Evolutionary conservation across 2,797 vertebrate species (phyloP), one percentile per base, ranked within the genome.

Genomic region (Typhlichthys subterraneus): DNA sequence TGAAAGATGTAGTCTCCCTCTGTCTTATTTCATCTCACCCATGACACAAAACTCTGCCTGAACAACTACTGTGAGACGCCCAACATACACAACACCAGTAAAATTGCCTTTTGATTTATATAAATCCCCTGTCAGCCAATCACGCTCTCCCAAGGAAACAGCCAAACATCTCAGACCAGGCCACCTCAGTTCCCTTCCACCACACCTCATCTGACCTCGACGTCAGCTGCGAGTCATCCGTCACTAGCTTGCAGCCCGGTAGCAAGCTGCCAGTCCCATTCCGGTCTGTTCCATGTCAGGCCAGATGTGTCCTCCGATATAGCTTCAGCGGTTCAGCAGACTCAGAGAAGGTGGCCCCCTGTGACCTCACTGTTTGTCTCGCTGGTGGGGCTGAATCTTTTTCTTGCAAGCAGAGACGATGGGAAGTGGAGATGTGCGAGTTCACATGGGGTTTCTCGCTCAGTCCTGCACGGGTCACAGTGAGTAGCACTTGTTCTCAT

Each of bases 231-330:
- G 81, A 80, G 74, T 85, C 82, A 87, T 87, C 69, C 11, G 45
- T 89, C 80, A 85, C 76, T 63, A 59, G 77, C 60, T 52, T 29
- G 59, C 54, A 61, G 63, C 69, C 60, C 42, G 29, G 60, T 58
- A 78, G 72, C 77, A 7, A 15, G 70, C 69, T 80, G 76, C 80
- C 72, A 61, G 76, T 81, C 79, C 72, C 87, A 78, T 88, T 88
- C 81, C 79, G 69, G 72, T 71, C 73, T 69, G 73, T 72, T 79
- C 72, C 55, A 77, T 61, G 73, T 83, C 75, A 76, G 77, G 57
- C 80, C 88, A 88, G 87, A 88, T 88, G 87, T 86, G 86, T 88
- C 86, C 85, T 87, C 77, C 80, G 85, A 84, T 87, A 86, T 73
- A 11, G 42, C 73, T 49, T 77, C 73, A 75, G 54, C 63, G 65